phyloP scores from a whole-genome alignment of 2,888 invertebrate genomes.

The Tupiocoris notatus region DNA sequence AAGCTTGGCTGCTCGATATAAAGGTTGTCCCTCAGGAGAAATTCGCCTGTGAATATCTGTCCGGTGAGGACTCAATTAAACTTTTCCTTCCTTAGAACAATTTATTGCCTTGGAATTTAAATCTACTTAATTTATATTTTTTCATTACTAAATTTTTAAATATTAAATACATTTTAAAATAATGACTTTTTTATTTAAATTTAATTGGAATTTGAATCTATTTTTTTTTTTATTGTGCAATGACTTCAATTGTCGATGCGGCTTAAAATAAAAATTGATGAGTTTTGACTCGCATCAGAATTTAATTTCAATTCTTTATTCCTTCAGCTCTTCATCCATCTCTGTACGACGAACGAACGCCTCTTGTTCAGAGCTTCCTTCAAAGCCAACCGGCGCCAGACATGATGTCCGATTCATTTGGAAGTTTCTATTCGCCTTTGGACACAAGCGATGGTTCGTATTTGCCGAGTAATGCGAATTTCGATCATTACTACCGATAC shows the following conservation, averaged over 20 bases:
- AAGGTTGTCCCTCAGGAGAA: slow-evolving; percentile 83
- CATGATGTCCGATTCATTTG: slow-evolving; percentile 63
- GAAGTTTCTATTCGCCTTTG: slow-evolving; percentile 72
- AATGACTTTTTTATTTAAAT: too few species aligned
- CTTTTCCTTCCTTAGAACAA: too few species aligned
- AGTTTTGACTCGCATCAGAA: too few species aligned
- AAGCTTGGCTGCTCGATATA: slow-evolving; percentile 92
- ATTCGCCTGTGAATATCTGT: slow-evolving; percentile 57
- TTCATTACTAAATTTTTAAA: neutral
- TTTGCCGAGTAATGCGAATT: too few species aligned
- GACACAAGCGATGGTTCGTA: slow-evolving; percentile 62
- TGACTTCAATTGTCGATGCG: too few species aligned
- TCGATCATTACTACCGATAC: too few species aligned
- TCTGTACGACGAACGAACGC: neutral
- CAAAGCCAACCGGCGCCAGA: neutral
- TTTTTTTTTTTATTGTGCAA: too few species aligned
- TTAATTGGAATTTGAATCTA: too few species aligned
- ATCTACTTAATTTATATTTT: too few species aligned
- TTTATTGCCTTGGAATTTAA: too few species aligned
- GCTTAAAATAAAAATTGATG: too few species aligned
- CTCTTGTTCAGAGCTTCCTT: slow-evolving; percentile 53
- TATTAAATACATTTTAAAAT: neutral
- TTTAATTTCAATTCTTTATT: neutral
- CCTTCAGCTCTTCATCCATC: neutral
- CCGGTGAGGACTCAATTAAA: too few species aligned